phyloP scores from a whole-genome alignment of 2,797 vertebrate genomes.

The Steatocranus sp. region DNA sequence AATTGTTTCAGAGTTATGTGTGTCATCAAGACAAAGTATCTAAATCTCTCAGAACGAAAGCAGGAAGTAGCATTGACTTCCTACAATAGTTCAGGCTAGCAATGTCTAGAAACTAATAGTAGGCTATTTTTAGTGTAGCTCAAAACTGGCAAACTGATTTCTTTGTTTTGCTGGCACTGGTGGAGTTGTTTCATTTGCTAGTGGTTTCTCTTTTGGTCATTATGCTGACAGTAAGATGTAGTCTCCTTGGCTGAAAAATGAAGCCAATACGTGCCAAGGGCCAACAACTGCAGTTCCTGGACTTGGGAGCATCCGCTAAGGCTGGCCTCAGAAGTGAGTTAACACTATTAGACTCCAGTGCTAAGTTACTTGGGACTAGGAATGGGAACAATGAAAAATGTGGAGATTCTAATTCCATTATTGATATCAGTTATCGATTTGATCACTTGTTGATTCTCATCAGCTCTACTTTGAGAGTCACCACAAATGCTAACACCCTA shows the following conservation, averaged over 20 bases:
- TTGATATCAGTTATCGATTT: background rate
- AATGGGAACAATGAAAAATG: background rate
- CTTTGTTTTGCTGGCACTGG: background rate
- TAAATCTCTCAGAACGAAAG: background rate
- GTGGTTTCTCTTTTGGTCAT: background rate
- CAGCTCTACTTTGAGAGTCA: background rate
- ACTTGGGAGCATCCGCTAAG: background rate
- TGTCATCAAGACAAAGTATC: background rate
- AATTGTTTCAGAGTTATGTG: background rate
- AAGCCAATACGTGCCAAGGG: background rate
- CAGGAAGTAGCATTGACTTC: background rate
- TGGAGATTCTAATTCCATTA: background rate
- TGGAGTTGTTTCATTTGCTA: background rate
- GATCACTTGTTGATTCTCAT: background rate
- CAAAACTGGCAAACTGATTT: background rate
- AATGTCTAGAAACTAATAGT: background rate
- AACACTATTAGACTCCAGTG: background rate
- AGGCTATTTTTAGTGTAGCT: background rate
- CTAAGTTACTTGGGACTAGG: fast-evolving
- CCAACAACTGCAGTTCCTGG: background rate
- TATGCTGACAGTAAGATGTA: background rate
- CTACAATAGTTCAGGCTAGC: background rate
- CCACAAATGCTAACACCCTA: background rate
- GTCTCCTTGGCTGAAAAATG: background rate
- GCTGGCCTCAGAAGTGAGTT: background rate